Conservation (phyloP, 2,113 vertebrate species). For the Megaceryle torquata region DNA sequence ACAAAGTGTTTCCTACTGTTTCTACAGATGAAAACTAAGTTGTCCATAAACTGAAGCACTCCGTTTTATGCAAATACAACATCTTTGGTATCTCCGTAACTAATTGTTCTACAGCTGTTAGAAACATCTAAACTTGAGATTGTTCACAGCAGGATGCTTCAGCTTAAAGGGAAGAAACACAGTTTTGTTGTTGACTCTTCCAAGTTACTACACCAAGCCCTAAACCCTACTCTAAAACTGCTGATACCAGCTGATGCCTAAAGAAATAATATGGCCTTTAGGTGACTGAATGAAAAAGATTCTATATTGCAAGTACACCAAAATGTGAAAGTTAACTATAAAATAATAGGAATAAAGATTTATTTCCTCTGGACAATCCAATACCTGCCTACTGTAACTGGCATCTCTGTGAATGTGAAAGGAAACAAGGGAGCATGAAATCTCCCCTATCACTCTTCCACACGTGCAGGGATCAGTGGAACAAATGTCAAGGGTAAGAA, state of each 20-base stretch:
- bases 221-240: neutral
- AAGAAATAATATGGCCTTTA: neutral
- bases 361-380: neutral
- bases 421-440: neutral
- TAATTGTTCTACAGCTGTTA: neutral
- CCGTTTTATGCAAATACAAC: neutral
- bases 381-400: neutral
- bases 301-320: neutral
- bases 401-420: neutral
- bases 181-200: neutral
- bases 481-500: constrained; percentile 1
- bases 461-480: neutral
- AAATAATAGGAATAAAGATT: neutral
- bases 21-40: neutral
- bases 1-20: neutral
- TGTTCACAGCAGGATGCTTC: neutral
- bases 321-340: neutral
- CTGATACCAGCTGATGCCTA: neutral
- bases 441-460: neutral
- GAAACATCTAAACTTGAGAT: neutral
- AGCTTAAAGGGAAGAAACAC: neutral
- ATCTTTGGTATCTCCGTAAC: neutral
- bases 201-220: neutral
- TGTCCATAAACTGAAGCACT: neutral
- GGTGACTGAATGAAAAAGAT: neutral